phyloP scores from a whole-genome alignment of 2,797 vertebrate species.

The Thunnus albacares region DNA sequence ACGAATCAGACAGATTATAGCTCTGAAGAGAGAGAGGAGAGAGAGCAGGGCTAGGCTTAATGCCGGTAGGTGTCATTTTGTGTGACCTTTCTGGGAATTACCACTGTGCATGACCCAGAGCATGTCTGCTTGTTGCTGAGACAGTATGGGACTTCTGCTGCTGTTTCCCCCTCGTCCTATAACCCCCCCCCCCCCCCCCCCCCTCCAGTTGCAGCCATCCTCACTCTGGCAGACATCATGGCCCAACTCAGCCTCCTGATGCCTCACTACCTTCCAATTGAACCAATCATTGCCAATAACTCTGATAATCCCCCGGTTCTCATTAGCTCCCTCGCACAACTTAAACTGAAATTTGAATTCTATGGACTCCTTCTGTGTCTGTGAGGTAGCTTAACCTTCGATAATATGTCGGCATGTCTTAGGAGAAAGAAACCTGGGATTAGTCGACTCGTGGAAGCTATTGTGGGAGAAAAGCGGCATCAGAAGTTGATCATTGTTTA shows the following conservation, averaged over 20 bases:
- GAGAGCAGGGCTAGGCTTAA: slow-evolving; percentile 53
- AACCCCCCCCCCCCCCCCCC: too few relatives aligned
- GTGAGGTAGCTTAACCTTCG: slow-evolving; percentile 71
- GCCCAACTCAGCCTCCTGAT: slow-evolving; percentile 32
- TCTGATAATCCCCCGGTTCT: slow-evolving; percentile 64
- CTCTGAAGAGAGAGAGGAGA: slow-evolving; percentile 50
- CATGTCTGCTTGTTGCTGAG: slow-evolving; percentile 55
- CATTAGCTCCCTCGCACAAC: slow-evolving; percentile 49
- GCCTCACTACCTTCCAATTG: slow-evolving; percentile 44
- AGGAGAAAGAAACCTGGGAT: slow-evolving; percentile 66
- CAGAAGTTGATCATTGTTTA: slow-evolving; percentile 63
- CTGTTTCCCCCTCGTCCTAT: slow-evolving; percentile 9
- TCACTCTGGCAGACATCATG: slow-evolving; percentile 21
- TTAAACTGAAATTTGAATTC: slow-evolving; percentile 64
- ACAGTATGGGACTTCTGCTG: slow-evolving; percentile 38
- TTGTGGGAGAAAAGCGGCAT: slow-evolving; percentile 68
- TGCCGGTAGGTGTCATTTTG: slow-evolving; percentile 66
- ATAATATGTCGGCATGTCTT: slow-evolving; percentile 58
- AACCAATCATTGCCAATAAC: slow-evolving; percentile 55
- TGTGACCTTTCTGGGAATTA: slow-evolving; percentile 77
- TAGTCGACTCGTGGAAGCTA: slow-evolving; percentile 65
- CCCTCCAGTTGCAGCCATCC: background rate
- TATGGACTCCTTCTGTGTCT: slow-evolving; percentile 32
- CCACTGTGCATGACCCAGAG: slow-evolving; percentile 57
- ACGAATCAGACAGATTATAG: slow-evolving; percentile 71